phyloP scores from a whole-genome alignment of 2,113 vertebrate species.

The Copsychus sechellarum region DNA sequence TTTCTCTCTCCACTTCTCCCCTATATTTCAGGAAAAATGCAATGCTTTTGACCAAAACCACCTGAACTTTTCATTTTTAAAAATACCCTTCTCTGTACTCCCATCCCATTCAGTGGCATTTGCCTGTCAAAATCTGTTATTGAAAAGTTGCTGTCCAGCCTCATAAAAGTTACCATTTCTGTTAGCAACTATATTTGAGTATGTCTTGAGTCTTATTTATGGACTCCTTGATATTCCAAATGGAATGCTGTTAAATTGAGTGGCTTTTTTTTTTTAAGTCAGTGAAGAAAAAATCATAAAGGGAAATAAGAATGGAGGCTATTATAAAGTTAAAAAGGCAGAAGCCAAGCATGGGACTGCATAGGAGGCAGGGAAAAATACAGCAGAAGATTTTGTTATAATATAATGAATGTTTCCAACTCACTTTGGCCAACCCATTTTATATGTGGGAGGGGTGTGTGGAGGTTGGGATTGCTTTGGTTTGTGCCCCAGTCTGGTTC shows the following conservation, averaged over 20 bases:
- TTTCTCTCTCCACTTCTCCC: neutral
- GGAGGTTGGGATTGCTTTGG: neutral
- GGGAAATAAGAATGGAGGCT: neutral
- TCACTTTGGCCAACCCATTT: neutral
- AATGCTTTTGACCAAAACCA: neutral
- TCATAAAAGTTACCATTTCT: neutral
- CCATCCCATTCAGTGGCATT: neutral
- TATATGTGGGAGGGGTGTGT: fast-evolving
- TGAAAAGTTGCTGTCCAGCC: neutral
- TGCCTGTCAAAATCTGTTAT: neutral
- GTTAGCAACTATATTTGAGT: neutral
- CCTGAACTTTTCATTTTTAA: neutral
- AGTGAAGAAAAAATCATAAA: neutral
- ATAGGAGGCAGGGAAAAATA: neutral
- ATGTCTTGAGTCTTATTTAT: conserved; percentile 17
- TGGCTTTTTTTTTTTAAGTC: neutral
- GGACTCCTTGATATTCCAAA: neutral
- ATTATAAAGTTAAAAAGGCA: neutral
- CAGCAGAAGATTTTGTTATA: neutral
- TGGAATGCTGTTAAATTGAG: neutral
- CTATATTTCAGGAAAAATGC: neutral
- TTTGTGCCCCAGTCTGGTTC: neutral
- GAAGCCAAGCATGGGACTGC: neutral
- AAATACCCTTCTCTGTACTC: neutral
- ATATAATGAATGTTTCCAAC: neutral